Conservation (phyloP, 2,113 vertebrate genomes). For the Aptenodytes forsteri region DNA sequence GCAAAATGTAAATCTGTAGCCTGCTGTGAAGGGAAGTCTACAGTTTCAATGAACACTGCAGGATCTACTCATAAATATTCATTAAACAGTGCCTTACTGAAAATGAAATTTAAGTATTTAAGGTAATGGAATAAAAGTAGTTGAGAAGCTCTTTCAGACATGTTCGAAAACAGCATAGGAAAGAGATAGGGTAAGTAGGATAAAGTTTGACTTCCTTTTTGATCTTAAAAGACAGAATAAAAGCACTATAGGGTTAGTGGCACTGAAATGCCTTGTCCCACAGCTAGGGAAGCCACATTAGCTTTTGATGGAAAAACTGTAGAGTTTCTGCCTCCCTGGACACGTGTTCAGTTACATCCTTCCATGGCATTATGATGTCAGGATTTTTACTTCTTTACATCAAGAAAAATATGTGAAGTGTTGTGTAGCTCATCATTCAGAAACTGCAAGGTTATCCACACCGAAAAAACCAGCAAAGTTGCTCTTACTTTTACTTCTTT, state of each 20-base stretch:
- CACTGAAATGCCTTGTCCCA: neutral
- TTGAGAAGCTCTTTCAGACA: slow-evolving; percentile 59
- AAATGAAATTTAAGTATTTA: slow-evolving; percentile 80
- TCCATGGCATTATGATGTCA: neutral
- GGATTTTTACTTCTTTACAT: neutral
- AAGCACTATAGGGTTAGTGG: neutral
- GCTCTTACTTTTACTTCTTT: neutral
- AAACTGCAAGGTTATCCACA: neutral
- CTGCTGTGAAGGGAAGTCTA: slow-evolving; percentile 71
- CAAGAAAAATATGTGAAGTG: neutral
- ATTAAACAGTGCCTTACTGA: slow-evolving; percentile 75
- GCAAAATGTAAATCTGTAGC: slow-evolving; percentile 75
- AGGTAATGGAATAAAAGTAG: slow-evolving; percentile 73
- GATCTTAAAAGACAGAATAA: neutral
- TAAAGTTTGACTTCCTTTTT: neutral
- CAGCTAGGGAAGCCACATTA: neutral
- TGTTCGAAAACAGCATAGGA: slow-evolving; percentile 2
- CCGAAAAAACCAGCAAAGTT: neutral
- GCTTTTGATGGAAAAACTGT: neutral
- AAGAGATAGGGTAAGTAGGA: neutral
- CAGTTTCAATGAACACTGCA: slow-evolving; percentile 70
- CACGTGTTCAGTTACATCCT: neutral
- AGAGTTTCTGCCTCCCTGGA: neutral
- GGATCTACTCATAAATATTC: slow-evolving; percentile 81
- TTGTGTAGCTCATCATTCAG: neutral